Conservation (phyloP, 2,888 invertebrate species). For the Lasioglossum marginatum region DNA sequence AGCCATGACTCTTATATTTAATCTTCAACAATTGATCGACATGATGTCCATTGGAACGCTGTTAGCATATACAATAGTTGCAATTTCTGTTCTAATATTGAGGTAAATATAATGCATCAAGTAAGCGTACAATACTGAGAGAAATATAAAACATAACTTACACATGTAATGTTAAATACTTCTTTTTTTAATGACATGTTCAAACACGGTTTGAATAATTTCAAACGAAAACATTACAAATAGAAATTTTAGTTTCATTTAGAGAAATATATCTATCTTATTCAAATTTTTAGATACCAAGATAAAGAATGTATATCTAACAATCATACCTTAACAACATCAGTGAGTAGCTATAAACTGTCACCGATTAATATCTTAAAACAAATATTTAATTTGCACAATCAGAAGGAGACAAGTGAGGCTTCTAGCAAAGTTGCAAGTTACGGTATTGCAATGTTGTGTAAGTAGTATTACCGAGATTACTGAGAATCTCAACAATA, state of each 20-base stretch:
- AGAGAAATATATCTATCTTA: not conserved
- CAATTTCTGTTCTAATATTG: slow-evolving; percentile 94
- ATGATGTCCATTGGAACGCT: slow-evolving; percentile 98
- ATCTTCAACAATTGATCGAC: slow-evolving; percentile 95
- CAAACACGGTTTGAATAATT: not conserved
- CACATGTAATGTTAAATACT: not conserved
- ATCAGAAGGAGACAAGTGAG: slow-evolving; percentile 88
- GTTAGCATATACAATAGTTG: slow-evolving; percentile 96
- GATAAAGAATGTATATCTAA: slow-evolving; percentile 68
- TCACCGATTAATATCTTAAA: slow-evolving; percentile 80
- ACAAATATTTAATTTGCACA: slow-evolving; percentile 90
- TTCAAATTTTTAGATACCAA: slow-evolving; percentile 75
- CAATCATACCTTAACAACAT: slow-evolving; percentile 66
- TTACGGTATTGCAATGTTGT: slow-evolving; percentile 86
- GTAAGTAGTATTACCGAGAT: slow-evolving; percentile 81
- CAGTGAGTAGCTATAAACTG: slow-evolving; percentile 73
- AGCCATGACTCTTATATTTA: slow-evolving; percentile 94
- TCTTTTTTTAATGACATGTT: not conserved
- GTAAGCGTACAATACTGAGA: not conserved
- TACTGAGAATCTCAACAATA: not conserved
- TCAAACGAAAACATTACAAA: not conserved
- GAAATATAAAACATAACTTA: not conserved
- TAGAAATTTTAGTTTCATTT: not conserved
- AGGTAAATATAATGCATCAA: slow-evolving; percentile 86
- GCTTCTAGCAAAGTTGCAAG: slow-evolving; percentile 89